Evolutionary conservation across 2,888 invertebrate genomes (phyloP), one percentile per base, ranked within the genome.

Genomic region (Patella ulyssiponensis): DNA sequence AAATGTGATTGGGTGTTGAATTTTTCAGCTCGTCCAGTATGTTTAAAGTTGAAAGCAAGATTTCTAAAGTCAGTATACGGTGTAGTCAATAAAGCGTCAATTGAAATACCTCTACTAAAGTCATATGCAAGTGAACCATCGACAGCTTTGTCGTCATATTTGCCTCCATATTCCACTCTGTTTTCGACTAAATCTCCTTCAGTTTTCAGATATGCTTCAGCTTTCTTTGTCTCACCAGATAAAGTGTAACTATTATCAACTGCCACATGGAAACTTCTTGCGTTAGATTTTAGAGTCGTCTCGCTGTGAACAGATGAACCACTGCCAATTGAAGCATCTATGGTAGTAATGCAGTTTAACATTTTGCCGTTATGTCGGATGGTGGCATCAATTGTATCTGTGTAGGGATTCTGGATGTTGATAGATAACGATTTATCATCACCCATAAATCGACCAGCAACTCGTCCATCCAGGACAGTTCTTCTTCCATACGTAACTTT

Each of bases 321-420:
- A 64, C 64, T n/a, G 11, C 85, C 83, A 17, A 80, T 52, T 12
- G 74, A 33, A 0, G 79, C 4, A 44, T 79, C 78, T 27, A 72
- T 69, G 17, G 53, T 70, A 23, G 75, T 78, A 1, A 71, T 73
- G 52, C 83, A 80, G 73, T 81, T 76, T n/a, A 71, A 74, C 53
- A 70, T 52, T 17, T 33, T 56, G 23, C 82, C 82, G 44, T 74
- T 75, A 51, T 83, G 80, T 64, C 79, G 72, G 20, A 73, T 77
- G 44, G 69, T 78, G 0, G 82, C 23, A 17, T 71, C 56, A n/a
- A 83, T 74, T 64, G 79, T 79, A 20, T 83, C 80, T 7, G 82
- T 80, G 74, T 75, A 82, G 20, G 82, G 82, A 27, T 81, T 83
- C 75, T 74, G 76, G 12, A 84, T 71, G 1, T 71, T 64, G n/a